Percentiles rank a stretch among this genome's conserved stretches.
Evolutionary conservation across 2,113 vertebrate species (phyloP).

Genomic region (Euleptes europaea): DNA sequence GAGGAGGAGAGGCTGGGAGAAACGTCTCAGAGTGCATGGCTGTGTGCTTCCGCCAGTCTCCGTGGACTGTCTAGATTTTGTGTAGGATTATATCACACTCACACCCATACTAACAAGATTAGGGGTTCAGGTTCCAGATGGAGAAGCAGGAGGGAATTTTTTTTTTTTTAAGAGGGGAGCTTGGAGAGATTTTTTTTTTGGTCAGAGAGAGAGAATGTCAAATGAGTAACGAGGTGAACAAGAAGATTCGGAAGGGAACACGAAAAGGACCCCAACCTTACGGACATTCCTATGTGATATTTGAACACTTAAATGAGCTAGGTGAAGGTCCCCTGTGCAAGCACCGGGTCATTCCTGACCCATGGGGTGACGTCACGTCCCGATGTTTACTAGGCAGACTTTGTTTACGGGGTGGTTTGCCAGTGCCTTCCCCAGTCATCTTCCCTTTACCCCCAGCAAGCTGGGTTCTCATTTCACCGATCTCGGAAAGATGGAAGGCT

Average conservation of each 20-base stretch:
- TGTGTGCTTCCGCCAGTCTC: constrained; percentile 49
- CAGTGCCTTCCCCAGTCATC: too few relatives aligned
- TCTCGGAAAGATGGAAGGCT: too few relatives aligned
- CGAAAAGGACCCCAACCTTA: not conserved
- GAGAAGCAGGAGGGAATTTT: constrained; percentile 69
- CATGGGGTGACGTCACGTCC: too few relatives aligned
- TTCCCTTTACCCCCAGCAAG: too few relatives aligned
- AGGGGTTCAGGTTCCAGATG: constrained; percentile 76
- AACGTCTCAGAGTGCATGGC: not conserved
- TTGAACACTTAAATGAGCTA: not conserved
- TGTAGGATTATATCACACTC: constrained; percentile 76
- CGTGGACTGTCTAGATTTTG: constrained; percentile 69
- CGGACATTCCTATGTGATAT: not conserved
- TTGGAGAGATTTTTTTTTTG: constrained; percentile 60
- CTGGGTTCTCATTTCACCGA: too few relatives aligned
- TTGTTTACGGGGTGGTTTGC: too few relatives aligned
- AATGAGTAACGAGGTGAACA: constrained; percentile 32
- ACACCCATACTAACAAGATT: constrained; percentile 76
- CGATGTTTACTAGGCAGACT: too few relatives aligned
- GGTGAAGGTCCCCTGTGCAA: too few relatives aligned
- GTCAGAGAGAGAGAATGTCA: constrained; percentile 51
- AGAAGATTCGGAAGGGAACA: constrained; percentile 26
- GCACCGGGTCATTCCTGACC: too few relatives aligned
- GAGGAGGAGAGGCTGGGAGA: constrained; percentile 46
- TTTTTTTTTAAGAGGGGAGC: constrained; percentile 45